Conservation (phyloP, 2,888 invertebrate species). For the Pseudococcus longispinus region DNA sequence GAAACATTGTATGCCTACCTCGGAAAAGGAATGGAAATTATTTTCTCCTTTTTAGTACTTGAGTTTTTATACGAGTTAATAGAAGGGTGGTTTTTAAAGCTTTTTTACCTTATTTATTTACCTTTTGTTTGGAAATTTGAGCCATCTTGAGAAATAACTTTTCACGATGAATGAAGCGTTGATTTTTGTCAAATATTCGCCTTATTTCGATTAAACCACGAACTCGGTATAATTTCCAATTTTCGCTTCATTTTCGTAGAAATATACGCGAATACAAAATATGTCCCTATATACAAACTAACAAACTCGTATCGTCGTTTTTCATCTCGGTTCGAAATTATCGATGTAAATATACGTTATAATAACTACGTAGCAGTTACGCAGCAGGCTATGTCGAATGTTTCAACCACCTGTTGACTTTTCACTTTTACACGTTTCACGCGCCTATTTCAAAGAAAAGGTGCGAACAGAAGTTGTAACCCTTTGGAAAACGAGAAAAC, state of each 20-base stretch:
- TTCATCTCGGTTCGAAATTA: not conserved
- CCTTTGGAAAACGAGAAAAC: not conserved
- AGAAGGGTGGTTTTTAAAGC: too few relatives aligned
- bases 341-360: not conserved
- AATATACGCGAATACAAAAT: not conserved
- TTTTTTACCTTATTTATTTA: too few relatives aligned
- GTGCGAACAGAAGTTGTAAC: not conserved
- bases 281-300: not conserved
- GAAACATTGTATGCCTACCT: too few relatives aligned
- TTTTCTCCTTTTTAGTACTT: too few relatives aligned
- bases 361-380: not conserved
- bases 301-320: not conserved
- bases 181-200: too few relatives aligned
- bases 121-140: too few relatives aligned
- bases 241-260: not conserved
- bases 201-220: too few relatives aligned
- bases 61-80: too few relatives aligned
- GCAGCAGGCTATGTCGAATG: not conserved
- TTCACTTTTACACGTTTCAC: not conserved
- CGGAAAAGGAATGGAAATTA: too few relatives aligned
- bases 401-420: not conserved
- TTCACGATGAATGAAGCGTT: too few relatives aligned
- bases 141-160: too few relatives aligned
- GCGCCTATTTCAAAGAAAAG: not conserved
- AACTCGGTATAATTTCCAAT: too few relatives aligned